Evolutionary conservation across 2,113 vertebrate species (phyloP), one percentile per base, ranked within the genome.

Genomic region (Cephalopterus ornatus): DNA sequence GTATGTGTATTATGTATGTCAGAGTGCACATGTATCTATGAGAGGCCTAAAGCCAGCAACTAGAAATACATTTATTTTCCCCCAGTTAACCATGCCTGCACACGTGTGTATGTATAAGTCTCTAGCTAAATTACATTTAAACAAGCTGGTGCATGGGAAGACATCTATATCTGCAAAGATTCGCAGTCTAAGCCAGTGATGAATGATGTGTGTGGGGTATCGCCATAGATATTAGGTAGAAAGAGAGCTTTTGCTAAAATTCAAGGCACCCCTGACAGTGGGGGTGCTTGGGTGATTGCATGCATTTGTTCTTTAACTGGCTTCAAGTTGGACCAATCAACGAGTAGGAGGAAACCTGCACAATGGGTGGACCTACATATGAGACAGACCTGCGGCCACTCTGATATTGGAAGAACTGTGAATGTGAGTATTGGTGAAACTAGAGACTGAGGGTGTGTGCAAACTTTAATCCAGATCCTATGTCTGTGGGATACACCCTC

Each of bases 391-490:
- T 67, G 22, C 26, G 3, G 18, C 12, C 42, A 32, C 1, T 0
- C 4, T 53, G 49, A 5, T 27, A 6, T 24, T 55, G 2, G 2
- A 65, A 37, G 8, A 46, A 21, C 5, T 52, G 11, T 42, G 53
- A 84, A 58, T 52, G 52, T 4, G 6, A 75, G 8, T 23, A 8
- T 52, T 50, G 42, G 4, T 41, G 15, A 59, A 84, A 67, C 3
- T 8, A 53, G 21, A n/a, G 15, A 47, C 6, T 12, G 18, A 28
- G 4, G 1, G 9, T 0, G 1, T 2, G 3, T 8, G 9, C 6
- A 6, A 76, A 21, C 24, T 67, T 63, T 27, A 53, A 0, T 58
- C 28, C 19, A 53, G 15, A n/a, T 13, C 5, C 9, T 66, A 11
- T 58, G 11, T 18, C 23, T 33, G 7, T 39, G 18, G 18, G 22